A percentile compares a stretch with the other conserved stretches of the same genome.
These are phyloP conservation scores for Listronotus oregonensis DNA, from an alignment of 1,140 invertebrate species.

Conservation along the genomic window DNA sequence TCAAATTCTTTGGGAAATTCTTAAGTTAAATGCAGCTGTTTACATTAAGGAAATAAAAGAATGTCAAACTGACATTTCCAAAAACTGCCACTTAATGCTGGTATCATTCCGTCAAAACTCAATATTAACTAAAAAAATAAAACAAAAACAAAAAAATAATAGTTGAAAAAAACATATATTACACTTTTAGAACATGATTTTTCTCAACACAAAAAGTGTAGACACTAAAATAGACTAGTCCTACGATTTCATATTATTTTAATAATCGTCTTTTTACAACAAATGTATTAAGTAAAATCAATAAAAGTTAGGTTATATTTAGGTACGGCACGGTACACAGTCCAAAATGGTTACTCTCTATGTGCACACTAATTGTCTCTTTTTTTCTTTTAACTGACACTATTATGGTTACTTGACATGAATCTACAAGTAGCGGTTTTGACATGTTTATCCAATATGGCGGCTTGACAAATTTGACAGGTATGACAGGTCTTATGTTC, in stretches of 20 bases:
- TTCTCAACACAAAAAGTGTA: slow-evolving; percentile 20
- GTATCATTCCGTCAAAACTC: no score
- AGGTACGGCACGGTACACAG: slow-evolving; percentile 30
- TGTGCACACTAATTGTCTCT: slow-evolving; percentile 31
- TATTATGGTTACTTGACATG: slow-evolving; percentile 16
- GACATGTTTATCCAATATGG: slow-evolving; percentile 17
- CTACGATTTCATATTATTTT: slow-evolving; percentile 27
- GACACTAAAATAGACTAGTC: slow-evolving; percentile 28
- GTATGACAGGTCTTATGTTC: slow-evolving; percentile 15
- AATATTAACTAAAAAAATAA: slow-evolving; percentile 1
- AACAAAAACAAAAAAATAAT: slow-evolving; percentile 18
- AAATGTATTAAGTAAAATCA: slow-evolving; percentile 19
- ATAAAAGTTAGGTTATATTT: slow-evolving; percentile 24
- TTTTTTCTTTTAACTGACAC: slow-evolving; percentile 27
- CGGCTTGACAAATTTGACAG: slow-evolving; percentile 1
- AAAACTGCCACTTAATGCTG: no score
- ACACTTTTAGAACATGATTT: slow-evolving; percentile 17
- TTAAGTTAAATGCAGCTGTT: no score
- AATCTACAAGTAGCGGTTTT: slow-evolving; percentile 26
- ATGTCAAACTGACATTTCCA: no score
- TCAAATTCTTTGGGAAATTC: no score
- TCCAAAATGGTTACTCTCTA: slow-evolving; percentile 18
- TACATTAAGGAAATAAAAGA: no score
- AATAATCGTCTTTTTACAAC: slow-evolving; percentile 32
- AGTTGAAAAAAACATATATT: slow-evolving; percentile 25